A percentile compares a stretch with the other conserved stretches of the same genome.
These are phyloP conservation scores for Hydractinia symbiolongicarpus DNA, from an alignment of 30 jellyfish, hydroid and myxozoan species.

Conservation along the genomic window DNA sequence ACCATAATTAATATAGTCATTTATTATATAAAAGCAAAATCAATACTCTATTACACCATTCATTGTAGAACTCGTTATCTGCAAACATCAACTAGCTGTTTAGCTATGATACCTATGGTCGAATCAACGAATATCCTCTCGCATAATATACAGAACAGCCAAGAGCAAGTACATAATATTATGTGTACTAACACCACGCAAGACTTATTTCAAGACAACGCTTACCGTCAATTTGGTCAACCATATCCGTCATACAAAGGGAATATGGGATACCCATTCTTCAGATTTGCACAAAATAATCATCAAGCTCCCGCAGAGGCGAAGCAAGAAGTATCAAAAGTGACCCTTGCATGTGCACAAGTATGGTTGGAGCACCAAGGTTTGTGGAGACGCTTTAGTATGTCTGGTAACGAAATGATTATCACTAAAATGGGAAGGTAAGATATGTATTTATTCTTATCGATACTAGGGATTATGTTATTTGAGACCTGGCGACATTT, in stretches of 20 bases:
- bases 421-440: constrained; percentile 41
- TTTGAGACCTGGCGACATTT: too few relatives aligned
- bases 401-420: constrained; percentile 36
- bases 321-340: neutral
- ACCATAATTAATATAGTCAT: constrained; percentile 5
- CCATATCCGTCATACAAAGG: neutral
- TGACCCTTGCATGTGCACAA: constrained; percentile 8
- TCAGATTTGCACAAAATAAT: neutral
- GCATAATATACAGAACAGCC: neutral
- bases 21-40: neutral
- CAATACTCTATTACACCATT: neutral
- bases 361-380: constrained; percentile 23
- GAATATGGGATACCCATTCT: neutral
- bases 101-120: constrained; percentile 1
- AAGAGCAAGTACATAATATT: constrained; percentile 1
- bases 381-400: constrained; percentile 28
- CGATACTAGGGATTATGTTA: too few relatives aligned
- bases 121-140: neutral
- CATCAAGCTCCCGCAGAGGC: neutral
- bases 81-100: neutral
- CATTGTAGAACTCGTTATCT: neutral
- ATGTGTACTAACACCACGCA: neutral
- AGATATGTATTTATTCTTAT: neutral
- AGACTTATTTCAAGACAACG: neutral
- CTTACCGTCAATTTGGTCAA: neutral